Conservation (phyloP, 2,888 invertebrate genomes). For the Drosophila kambysellisi region DNA sequence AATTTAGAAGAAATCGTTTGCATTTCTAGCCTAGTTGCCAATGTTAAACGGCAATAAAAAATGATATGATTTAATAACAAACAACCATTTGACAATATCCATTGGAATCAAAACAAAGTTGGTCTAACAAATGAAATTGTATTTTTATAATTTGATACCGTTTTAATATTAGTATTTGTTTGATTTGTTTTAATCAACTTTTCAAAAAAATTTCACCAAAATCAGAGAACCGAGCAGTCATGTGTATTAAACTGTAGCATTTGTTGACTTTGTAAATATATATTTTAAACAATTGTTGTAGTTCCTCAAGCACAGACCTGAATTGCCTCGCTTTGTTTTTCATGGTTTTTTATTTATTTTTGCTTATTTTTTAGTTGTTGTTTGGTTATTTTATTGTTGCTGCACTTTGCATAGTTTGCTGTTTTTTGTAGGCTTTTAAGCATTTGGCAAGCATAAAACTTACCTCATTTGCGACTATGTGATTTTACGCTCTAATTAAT, state of each 20-base stretch:
- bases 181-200: neutral
- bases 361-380: conserved; percentile 13
- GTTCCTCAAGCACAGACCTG: conserved; percentile 26
- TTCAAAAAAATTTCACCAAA: neutral
- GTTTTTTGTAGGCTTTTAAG: conserved; percentile 69
- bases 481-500: conserved; percentile 76
- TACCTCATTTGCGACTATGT: conserved; percentile 77
- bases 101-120: neutral
- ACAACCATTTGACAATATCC: neutral
- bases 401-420: conserved; percentile 30
- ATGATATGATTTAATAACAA: neutral
- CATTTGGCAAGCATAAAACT: conserved; percentile 69
- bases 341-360: conserved; percentile 5
- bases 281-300: conserved; percentile 27
- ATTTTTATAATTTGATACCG: neutral
- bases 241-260: neutral
- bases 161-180: neutral
- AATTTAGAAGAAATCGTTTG: neutral
- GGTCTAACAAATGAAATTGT: neutral
- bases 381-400: conserved; percentile 19
- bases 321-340: conserved; percentile 28
- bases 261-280: conserved; percentile 8
- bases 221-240: neutral
- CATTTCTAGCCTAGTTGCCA: neutral
- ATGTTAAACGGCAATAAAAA: neutral